Evolutionary conservation across 2,888 invertebrate species (phyloP).

Genomic region (Allolobophora icterica): DNA sequence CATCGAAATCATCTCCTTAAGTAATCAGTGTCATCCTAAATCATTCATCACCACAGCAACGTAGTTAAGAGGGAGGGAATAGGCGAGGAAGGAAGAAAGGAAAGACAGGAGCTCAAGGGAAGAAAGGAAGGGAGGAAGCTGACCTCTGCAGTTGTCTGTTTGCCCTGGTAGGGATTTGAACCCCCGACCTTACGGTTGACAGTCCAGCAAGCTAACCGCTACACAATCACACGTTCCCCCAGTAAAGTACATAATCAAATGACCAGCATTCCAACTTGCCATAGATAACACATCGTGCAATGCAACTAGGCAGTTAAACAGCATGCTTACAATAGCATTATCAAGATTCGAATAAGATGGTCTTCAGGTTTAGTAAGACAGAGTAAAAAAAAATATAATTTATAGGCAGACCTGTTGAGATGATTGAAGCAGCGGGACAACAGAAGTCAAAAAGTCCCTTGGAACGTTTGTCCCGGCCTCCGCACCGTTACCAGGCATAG

Average conservation of each 20-base stretch:
- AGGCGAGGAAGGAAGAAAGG: background rate
- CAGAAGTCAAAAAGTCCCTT: conserved; percentile 25
- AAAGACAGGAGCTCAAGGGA: background rate
- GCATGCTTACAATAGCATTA: too few species aligned
- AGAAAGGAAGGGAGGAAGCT: background rate
- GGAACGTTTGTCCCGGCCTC: background rate
- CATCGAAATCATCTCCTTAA: background rate
- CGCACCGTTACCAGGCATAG: background rate
- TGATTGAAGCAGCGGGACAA: conserved; percentile 33
- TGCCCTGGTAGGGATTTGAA: too few species aligned
- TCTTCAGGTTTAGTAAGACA: background rate
- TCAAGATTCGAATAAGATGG: background rate
- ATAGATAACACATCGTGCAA: background rate
- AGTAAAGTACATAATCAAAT: too few species aligned
- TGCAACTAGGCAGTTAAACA: background rate
- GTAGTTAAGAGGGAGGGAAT: background rate
- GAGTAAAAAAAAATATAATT: background rate
- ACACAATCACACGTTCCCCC: too few species aligned
- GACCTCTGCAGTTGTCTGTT: background rate
- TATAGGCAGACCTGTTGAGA: conserved; percentile 22
- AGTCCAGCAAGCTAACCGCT: too few species aligned
- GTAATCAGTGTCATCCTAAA: background rate
- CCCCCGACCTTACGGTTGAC: too few species aligned
- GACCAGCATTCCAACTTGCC: background rate
- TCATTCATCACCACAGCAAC: background rate